Conservation (phyloP, 2,113 vertebrate species). For the Paradisaea rubra region DNA sequence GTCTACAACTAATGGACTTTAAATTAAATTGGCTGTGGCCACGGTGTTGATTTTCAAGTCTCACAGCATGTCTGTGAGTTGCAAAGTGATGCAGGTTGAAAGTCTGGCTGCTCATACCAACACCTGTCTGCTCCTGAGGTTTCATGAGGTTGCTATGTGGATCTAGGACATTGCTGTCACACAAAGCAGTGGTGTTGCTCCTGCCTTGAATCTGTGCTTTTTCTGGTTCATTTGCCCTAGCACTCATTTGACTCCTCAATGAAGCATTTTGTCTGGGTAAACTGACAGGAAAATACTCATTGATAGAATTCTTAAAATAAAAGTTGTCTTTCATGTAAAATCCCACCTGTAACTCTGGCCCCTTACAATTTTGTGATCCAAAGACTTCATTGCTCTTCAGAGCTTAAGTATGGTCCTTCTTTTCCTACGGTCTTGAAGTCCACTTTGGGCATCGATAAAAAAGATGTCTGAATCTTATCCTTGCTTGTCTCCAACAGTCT, state of each 20-base stretch:
- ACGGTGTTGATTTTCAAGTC: not conserved
- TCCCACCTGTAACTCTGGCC: not conserved
- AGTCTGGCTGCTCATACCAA: not conserved
- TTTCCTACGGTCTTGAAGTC: not conserved
- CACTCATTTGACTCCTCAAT: not conserved
- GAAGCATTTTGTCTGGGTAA: not conserved
- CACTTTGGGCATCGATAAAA: not conserved
- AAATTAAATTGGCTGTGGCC: not conserved
- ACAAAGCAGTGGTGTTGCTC: not conserved
- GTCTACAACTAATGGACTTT: not conserved
- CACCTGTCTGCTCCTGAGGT: not conserved
- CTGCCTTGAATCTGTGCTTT: not conserved
- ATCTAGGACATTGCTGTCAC: not conserved
- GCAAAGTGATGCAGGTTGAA: not conserved
- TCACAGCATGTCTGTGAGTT: not conserved
- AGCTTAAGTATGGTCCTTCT: not conserved
- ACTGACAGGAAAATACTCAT: not conserved
- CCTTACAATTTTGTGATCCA: not conserved
- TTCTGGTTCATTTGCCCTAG: not conserved
- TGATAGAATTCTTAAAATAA: not conserved
- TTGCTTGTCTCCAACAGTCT: not conserved
- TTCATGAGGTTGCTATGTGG: not conserved
- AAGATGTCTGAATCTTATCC: not conserved
- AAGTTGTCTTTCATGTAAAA: not conserved
- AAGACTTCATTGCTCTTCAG: not conserved